Evolutionary conservation across 2,797 vertebrate genomes (phyloP).

Genomic region (Orestias chungarensis): DNA sequence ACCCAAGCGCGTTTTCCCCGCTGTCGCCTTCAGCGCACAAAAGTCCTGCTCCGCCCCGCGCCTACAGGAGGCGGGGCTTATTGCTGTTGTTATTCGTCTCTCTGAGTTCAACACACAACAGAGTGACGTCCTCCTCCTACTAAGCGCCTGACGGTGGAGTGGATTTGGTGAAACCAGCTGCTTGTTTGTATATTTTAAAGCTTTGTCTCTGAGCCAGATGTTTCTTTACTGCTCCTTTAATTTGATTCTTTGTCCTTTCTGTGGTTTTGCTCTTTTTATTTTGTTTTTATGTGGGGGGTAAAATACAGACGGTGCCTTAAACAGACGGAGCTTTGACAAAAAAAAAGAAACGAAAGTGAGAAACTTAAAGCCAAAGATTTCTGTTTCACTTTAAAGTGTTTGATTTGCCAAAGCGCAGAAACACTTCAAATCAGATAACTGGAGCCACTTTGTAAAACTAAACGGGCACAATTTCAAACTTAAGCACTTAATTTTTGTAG

Average conservation of each 20-base stretch:
- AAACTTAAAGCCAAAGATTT: conserved; percentile 11
- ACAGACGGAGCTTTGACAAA: conserved; percentile 45
- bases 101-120: conserved; percentile 51
- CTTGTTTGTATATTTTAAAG: conserved; percentile 56
- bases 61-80: conserved; percentile 52
- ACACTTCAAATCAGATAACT: background rate
- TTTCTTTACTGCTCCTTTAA: conserved; percentile 2
- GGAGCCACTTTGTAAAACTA: conserved; percentile 10
- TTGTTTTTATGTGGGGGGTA: background rate
- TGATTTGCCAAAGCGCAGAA: conserved; percentile 47
- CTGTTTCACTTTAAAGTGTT: conserved; percentile 40
- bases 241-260: conserved; percentile 10
- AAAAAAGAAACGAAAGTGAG: background rate
- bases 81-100: conserved; percentile 31
- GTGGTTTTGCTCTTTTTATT: conserved; percentile 33
- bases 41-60: background rate
- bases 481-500: conserved; percentile 7
- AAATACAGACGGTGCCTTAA: conserved; percentile 40
- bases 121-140: conserved; percentile 5
- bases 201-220: conserved; percentile 70
- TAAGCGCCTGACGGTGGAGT: conserved; percentile 1
- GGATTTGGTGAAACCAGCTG: conserved; percentile 40
- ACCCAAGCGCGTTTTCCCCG: background rate
- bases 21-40: conserved; percentile 27
- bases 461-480: conserved; percentile 5